Evolutionary conservation across 2,113 vertebrate genomes (phyloP).

Genomic region (Bubalus kerabau): DNA sequence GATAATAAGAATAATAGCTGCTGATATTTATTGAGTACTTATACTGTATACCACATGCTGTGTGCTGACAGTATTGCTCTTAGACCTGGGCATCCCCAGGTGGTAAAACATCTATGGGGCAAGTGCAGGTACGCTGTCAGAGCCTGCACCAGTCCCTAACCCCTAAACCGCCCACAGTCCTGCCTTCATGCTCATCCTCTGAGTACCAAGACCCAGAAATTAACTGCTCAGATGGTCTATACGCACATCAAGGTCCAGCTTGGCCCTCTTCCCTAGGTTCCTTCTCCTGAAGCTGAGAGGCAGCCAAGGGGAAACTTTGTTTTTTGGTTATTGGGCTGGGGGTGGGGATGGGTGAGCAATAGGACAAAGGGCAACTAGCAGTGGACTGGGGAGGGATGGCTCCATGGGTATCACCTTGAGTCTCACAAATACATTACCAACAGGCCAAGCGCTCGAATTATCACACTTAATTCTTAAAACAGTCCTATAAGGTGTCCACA

Average conservation of each 20-base stretch:
- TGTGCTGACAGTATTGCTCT: not conserved
- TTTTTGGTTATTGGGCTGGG: accelerated
- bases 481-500: not conserved
- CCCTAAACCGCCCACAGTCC: not conserved
- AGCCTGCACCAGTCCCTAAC: not conserved
- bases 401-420: not conserved
- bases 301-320: accelerated
- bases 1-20: not conserved
- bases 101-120: not conserved
- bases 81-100: not conserved
- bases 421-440: not conserved
- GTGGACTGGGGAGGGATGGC: accelerated
- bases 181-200: not conserved
- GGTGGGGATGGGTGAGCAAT: not conserved
- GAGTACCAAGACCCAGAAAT: not conserved
- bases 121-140: not conserved
- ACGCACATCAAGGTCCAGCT: not conserved
- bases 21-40: not conserved
- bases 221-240: not conserved
- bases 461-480: not conserved
- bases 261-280: not conserved
- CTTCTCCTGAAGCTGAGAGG: not conserved
- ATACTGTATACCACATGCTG: not conserved
- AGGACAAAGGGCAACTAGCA: not conserved
- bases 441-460: not conserved